Conservation (phyloP, 1,140 invertebrate species). For the Thereuonema tuberculata region DNA sequence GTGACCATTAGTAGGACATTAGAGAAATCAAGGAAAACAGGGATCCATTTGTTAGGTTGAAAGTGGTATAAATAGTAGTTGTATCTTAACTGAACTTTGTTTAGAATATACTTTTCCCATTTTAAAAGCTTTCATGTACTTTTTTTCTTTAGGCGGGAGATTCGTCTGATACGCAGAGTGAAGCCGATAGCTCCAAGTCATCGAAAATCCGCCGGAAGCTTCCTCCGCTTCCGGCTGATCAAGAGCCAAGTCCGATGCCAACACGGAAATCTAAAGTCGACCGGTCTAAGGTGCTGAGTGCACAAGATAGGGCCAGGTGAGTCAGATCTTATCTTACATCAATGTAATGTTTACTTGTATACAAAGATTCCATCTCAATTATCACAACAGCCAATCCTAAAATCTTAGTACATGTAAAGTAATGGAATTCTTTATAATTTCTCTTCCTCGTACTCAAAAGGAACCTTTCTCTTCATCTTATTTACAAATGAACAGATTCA, state of each 20-base stretch:
- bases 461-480: no score
- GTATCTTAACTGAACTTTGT: no score
- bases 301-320: conserved; percentile 29
- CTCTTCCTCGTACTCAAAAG: no score
- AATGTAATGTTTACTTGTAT: neutral
- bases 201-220: conserved; percentile 41
- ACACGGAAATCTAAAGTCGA: conserved; percentile 31
- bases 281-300: conserved; percentile 22
- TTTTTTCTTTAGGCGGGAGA: conserved; percentile 24
- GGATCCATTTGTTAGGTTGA: no score
- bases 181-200: conserved; percentile 39
- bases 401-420: no score
- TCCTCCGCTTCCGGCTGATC: conserved; percentile 42
- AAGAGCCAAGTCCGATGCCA: conserved; percentile 38
- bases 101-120: no score
- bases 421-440: no score
- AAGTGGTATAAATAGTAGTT: no score
- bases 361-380: neutral
- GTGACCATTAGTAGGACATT: no score
- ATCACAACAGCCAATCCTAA: no score
- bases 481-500: no score
- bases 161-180: conserved; percentile 39
- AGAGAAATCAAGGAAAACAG: no score
- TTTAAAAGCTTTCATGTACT: neutral
- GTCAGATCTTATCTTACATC: conserved; percentile 13